Evolutionary conservation across 2,888 invertebrate species (phyloP).

Genomic region (Tenthredo amoena): DNA sequence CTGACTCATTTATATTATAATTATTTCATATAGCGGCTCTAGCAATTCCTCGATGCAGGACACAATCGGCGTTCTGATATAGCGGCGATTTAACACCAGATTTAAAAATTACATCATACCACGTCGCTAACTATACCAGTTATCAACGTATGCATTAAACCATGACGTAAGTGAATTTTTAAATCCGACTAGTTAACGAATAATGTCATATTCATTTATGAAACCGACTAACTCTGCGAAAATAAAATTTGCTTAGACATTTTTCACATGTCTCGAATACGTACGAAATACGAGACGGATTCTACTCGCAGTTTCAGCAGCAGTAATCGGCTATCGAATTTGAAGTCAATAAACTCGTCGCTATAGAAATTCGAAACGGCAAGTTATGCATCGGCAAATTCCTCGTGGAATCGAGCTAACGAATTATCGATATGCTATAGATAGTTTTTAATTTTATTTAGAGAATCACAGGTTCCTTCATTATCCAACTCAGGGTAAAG

Average conservation of each 20-base stretch:
- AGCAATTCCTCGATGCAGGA: neutral
- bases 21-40: constrained; percentile 4
- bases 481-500: neutral
- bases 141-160: constrained; percentile 18
- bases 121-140: neutral
- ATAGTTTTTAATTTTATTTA: no score
- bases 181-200: neutral
- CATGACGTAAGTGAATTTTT: constrained; percentile 38
- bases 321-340: neutral
- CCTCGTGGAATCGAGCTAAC: neutral
- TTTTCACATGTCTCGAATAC: neutral
- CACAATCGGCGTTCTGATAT: neutral
- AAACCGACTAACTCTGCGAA: neutral
- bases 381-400: neutral
- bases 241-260: neutral
- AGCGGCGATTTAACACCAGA: constrained; percentile 3
- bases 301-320: neutral
- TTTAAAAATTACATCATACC: constrained; percentile 42
- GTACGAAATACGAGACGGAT: neutral
- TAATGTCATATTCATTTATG: neutral
- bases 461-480: neutral
- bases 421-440: no score
- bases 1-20: constrained; percentile 28
- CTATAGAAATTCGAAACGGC: neutral
- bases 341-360: neutral